These are phyloP conservation scores for Arion vulgaris DNA, from an alignment of 1,140 invertebrate genomes.

Conservation along the genomic window DNA sequence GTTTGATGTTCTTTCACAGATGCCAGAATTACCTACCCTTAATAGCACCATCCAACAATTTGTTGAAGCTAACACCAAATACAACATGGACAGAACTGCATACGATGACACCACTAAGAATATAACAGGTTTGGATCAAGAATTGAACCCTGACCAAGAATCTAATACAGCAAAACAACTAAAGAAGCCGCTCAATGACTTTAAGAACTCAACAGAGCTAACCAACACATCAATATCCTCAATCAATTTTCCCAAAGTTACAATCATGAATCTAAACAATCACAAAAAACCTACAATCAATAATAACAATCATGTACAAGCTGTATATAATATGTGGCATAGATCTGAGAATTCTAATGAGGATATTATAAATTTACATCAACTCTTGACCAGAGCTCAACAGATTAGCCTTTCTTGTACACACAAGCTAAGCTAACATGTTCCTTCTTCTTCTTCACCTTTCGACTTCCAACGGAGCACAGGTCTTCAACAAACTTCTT, in stretches of 20 bases:
- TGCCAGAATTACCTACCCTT: not conserved
- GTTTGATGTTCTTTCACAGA: not conserved
- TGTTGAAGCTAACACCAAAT: not conserved
- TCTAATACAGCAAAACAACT: not conserved
- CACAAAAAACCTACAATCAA: not conserved
- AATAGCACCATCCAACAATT: not conserved
- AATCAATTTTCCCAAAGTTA: not conserved
- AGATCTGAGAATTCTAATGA: not conserved
- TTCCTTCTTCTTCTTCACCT: no score
- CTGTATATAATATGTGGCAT: not conserved
- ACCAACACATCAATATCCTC: not conserved
- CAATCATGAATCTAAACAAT: not conserved
- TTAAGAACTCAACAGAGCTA: not conserved
- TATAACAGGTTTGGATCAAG: not conserved
- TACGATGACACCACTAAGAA: not conserved
- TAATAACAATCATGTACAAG: not conserved
- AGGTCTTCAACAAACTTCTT: no score
- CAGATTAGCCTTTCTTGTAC: not conserved
- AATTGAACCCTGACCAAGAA: not conserved
- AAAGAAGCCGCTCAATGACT: not conserved
- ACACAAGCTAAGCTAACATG: not conserved
- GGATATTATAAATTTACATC: not conserved
- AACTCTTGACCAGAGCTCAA: not conserved
- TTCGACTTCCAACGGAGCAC: no score
- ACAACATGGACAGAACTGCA: not conserved